Conservation (phyloP, 2,113 vertebrate genomes). For the Pelecanus crispus region DNA sequence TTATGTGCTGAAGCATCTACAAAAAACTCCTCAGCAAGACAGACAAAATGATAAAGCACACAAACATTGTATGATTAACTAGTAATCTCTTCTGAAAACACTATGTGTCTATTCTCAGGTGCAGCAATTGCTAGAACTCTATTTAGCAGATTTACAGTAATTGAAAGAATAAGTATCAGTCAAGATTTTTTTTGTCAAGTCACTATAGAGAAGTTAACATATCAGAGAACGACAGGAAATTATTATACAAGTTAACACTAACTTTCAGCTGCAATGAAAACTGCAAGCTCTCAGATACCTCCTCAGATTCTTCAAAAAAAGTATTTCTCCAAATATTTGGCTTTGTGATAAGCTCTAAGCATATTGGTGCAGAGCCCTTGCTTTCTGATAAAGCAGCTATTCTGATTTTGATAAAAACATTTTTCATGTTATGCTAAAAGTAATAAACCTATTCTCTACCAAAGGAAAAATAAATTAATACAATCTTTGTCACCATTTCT, state of each 20-base stretch:
- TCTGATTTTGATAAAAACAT: not conserved
- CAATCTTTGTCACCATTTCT: not conserved
- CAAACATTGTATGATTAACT: not conserved
- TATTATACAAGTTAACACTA: not conserved
- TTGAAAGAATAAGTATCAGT: not conserved
- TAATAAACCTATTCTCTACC: not conserved
- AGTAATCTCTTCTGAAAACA: not conserved
- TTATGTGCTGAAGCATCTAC: not conserved
- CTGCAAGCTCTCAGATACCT: not conserved
- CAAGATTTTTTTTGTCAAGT: not conserved
- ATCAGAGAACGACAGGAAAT: not conserved
- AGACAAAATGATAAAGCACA: not conserved
- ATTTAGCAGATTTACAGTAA: not conserved
- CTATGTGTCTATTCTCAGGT: not conserved
- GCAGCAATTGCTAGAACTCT: not conserved
- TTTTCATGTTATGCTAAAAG: not conserved
- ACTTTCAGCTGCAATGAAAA: not conserved
- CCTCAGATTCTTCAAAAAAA: not conserved
- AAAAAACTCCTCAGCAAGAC: not conserved
- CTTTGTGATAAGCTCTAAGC: not conserved
- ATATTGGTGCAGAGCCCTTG: not conserved
- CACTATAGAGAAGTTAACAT: not conserved
- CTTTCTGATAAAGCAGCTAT: not conserved
- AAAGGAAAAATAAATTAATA: not conserved
- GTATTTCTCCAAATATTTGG: not conserved